phyloP scores from a whole-genome alignment of 2,888 invertebrate genomes.

The Stegophylla sp. region DNA sequence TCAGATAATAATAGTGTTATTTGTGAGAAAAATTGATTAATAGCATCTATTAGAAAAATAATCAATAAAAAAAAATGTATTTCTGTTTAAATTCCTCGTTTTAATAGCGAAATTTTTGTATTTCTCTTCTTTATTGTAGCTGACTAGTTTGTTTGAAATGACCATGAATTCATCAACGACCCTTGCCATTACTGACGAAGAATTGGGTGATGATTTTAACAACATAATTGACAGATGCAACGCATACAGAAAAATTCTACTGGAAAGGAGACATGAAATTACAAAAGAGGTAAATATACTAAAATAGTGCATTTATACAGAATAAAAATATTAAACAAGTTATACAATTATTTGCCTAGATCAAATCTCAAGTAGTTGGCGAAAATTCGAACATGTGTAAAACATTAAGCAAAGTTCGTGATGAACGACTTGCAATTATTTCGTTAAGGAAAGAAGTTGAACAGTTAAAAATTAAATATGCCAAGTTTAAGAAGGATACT shows the following conservation, averaged over 20 bases:
- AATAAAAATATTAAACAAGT: background rate
- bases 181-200: background rate
- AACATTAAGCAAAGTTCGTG: background rate
- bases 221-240: background rate
- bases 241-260: background rate
- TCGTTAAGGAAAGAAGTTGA: constrained; percentile 16
- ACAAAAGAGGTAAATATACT: background rate
- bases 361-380: background rate
- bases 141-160: background rate
- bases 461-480: background rate
- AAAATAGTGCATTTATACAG: background rate
- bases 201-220: constrained; percentile 21
- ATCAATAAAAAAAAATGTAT: no score
- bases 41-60: no score
- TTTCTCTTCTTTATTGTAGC: no score
- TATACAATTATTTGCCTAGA: constrained; percentile 10
- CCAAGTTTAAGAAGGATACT: constrained; percentile 1
- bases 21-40: no score
- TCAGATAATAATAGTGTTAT: no score
- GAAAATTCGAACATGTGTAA: background rate
- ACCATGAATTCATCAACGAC: background rate
- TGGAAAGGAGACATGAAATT: constrained; percentile 5
- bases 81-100: no score
- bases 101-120: no score
- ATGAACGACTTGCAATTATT: background rate